phyloP scores from a whole-genome alignment of 2,797 vertebrate species.

The Coccyzus lansbergi region DNA sequence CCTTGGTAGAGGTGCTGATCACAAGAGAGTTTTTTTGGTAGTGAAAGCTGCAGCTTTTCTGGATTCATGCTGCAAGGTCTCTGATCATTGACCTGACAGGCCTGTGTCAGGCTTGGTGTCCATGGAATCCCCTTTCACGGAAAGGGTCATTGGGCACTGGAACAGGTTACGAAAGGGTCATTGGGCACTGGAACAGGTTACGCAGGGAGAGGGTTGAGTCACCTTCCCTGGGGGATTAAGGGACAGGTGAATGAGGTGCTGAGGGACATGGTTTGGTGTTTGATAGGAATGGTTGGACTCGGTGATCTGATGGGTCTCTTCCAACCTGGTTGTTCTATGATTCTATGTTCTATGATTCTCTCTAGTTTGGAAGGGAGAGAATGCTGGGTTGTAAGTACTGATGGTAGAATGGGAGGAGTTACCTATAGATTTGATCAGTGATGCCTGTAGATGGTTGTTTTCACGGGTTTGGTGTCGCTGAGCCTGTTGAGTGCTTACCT shows the following conservation, averaged over 20 bases:
- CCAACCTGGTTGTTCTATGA: too few relatives aligned
- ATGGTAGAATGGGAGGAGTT: neutral
- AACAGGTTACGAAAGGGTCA: too few relatives aligned
- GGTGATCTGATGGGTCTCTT: too few relatives aligned
- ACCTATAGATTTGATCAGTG: accelerated
- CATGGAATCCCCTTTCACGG: neutral
- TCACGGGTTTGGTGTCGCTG: accelerated
- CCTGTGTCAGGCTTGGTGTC: accelerated
- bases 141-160: too few relatives aligned
- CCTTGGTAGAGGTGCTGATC: neutral
- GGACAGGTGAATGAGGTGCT: too few relatives aligned
- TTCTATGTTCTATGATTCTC: too few relatives aligned
- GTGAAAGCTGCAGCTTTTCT: neutral
- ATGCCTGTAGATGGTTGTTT: neutral
- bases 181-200: too few relatives aligned
- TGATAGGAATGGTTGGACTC: too few relatives aligned
- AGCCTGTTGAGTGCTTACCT: neutral
- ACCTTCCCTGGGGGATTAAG: too few relatives aligned
- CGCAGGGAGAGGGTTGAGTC: too few relatives aligned
- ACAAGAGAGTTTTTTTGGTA: neutral
- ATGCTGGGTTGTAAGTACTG: neutral
- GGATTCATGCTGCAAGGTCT: too few relatives aligned
- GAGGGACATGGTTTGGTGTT: too few relatives aligned
- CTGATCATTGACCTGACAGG: neutral
- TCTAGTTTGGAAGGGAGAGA: neutral